phyloP scores from a whole-genome alignment of 2,797 vertebrate genomes.

The Spea hammondii region DNA sequence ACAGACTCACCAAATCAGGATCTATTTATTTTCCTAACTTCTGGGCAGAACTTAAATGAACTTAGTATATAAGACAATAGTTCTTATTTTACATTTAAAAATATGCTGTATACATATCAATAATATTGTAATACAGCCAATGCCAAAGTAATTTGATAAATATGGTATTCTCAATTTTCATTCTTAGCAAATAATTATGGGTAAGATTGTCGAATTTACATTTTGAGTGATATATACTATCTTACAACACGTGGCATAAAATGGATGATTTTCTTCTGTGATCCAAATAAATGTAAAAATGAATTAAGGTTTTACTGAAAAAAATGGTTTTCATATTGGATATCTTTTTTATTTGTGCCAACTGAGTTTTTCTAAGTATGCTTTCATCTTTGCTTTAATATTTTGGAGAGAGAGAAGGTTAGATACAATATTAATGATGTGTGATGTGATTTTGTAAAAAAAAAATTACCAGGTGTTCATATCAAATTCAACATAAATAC shows the following conservation, averaged over 20 bases:
- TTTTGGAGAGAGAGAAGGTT: slow-evolving; percentile 50
- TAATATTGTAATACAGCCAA: no score
- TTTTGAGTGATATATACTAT: slow-evolving; percentile 14
- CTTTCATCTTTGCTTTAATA: slow-evolving; percentile 54
- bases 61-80: no score
- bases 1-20: no score
- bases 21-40: no score
- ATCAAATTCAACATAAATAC: background rate
- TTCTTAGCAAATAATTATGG: background rate
- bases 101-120: no score
- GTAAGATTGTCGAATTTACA: background rate
- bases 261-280: slow-evolving; percentile 55
- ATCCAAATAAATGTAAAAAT: slow-evolving; percentile 51
- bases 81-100: no score
- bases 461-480: slow-evolving; percentile 14
- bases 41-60: no score
- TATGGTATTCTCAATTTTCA: background rate
- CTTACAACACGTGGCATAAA: slow-evolving; percentile 35
- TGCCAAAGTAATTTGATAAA: background rate
- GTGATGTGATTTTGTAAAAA: background rate
- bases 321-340: slow-evolving; percentile 15
- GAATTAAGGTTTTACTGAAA: slow-evolving; percentile 57
- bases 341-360: slow-evolving; percentile 56
- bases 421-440: slow-evolving; percentile 50
- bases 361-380: slow-evolving; percentile 52